Evolutionary conservation across 2,113 vertebrate genomes (phyloP), one percentile per base, ranked within the genome.

Genomic region (Lepus timidus): DNA sequence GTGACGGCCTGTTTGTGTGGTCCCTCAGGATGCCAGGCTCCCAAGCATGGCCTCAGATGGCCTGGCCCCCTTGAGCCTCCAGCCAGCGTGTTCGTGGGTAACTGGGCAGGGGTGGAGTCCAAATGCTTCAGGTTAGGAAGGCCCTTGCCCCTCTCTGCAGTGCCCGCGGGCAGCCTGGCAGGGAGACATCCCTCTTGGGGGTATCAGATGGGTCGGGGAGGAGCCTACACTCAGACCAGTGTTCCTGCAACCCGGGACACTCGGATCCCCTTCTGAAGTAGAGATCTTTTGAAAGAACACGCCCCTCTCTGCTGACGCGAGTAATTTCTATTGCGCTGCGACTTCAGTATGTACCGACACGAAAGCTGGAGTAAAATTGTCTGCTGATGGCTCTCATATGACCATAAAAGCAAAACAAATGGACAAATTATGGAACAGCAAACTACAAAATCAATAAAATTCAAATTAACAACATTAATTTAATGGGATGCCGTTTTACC

Each of bases 351-450:
- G 73, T 75, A 92, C 71, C n/a, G 9, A 20, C 25, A 39, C 0
- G 16, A 85, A 83, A 62, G 70, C 68, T 36, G 76, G 75, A 91
- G 64, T 55, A 79, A 94, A 88, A n/a, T 51, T 68, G 82, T 73
- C 78, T 65, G 85, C 74, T 82, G 62, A 86, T 58, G 64, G 85
- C 82, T 93, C 85, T 90, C 88, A 31, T 52, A 70, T 75, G 85
- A 82, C 90, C 31, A 75, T 74, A 85, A 92, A 96, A 92, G 79
- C 78, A 88, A 94, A 96, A 96, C 95, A 96, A 96, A 96, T 95
- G 93, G 78, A 67, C 79, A 92, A 73, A 83, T 95, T 88, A 96
- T 39, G 83, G 95, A 90, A 88, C 3, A 13, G 68, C 44, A 61
- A 75, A 88, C 23, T 67, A 88, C 2, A 0, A 85, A 93, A 96